These are phyloP conservation scores for Phrynosoma blainvillii DNA, from an alignment of 2,113 vertebrate genomes.

Conservation along the genomic window DNA sequence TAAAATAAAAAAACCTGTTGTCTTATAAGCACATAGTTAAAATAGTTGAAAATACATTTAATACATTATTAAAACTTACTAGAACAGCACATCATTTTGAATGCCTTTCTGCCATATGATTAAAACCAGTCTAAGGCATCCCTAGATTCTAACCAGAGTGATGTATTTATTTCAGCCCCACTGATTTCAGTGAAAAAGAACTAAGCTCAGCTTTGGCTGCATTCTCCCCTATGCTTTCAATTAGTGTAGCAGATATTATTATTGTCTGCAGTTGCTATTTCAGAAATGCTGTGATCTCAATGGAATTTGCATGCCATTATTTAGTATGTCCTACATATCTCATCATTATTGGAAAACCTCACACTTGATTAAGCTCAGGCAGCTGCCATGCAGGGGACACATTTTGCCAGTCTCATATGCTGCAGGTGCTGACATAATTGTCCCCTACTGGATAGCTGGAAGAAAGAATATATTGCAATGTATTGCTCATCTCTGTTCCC, in stretches of 20 bases:
- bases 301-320: conserved; percentile 24
- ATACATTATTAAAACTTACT: no score
- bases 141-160: neutral
- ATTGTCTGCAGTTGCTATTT: conserved; percentile 11
- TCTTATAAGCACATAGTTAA: no score
- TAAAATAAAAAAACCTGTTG: no score
- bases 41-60: no score
- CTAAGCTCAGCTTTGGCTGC: neutral
- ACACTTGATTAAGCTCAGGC: conserved; percentile 58
- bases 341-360: conserved; percentile 55
- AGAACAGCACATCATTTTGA: no score
- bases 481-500: conserved; percentile 54
- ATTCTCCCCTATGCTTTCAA: neutral
- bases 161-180: neutral
- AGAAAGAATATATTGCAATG: conserved; percentile 28
- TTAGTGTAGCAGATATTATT: neutral
- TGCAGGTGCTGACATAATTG: conserved; percentile 50
- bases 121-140: neutral
- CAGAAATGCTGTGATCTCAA: conserved; percentile 5
- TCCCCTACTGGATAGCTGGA: conserved; percentile 55
- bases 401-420: conserved; percentile 46
- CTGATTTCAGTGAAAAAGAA: neutral
- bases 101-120: neutral
- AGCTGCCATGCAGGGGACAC: conserved; percentile 34
- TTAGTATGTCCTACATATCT: conserved; percentile 45